These are phyloP conservation scores for Potorous gilbertii DNA, from an alignment of 2,797 vertebrate genomes.

Conservation along the genomic window DNA sequence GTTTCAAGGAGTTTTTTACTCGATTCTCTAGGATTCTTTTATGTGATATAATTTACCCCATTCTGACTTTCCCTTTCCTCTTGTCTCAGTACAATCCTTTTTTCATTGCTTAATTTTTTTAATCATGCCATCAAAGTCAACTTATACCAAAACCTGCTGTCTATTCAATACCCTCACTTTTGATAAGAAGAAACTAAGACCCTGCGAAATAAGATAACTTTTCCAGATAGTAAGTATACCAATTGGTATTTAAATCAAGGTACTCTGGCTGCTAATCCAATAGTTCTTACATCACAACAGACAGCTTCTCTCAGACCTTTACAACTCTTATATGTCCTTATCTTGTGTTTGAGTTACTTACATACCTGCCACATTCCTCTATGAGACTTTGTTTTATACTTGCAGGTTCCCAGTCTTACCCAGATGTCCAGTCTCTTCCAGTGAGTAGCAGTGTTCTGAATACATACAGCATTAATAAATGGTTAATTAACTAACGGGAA, in stretches of 20 bases:
- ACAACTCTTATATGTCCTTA: neutral
- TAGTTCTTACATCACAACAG: neutral
- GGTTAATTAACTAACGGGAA: neutral
- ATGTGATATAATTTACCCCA: too few relatives aligned
- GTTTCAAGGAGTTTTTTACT: too few relatives aligned
- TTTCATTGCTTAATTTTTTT: too few relatives aligned
- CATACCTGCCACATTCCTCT: neutral
- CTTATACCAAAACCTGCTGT: neutral
- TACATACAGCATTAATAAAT: neutral
- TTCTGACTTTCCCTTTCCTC: too few relatives aligned
- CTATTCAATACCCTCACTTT: neutral
- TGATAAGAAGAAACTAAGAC: neutral
- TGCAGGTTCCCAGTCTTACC: neutral
- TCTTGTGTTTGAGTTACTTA: neutral
- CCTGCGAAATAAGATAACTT: too few relatives aligned
- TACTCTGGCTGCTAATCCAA: neutral
- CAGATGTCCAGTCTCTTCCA: neutral
- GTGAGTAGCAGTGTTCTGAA: neutral
- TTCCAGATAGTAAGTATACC: neutral
- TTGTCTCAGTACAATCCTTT: too few relatives aligned
- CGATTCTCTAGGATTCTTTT: too few relatives aligned
- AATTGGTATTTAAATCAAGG: neutral
- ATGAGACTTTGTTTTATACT: neutral
- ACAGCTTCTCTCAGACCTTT: neutral
- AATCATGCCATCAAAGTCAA: too few relatives aligned